A percentile compares a stretch with the other conserved stretches of the same genome.
phyloP scores from a whole-genome alignment of 2,113 vertebrate species.

The Corythoichthys haematopterus region DNA sequence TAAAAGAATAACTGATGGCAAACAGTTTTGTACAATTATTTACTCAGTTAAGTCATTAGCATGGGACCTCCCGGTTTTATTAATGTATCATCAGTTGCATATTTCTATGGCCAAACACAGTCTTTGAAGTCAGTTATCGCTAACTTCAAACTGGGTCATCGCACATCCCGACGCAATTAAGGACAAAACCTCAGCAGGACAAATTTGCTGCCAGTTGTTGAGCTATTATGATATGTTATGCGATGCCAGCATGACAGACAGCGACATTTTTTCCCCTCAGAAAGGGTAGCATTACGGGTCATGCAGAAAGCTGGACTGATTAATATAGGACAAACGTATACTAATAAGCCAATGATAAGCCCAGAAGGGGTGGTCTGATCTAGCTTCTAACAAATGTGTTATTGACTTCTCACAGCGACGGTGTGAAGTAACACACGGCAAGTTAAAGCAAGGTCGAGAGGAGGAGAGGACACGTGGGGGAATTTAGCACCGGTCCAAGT shows the following conservation, averaged over 20 bases:
- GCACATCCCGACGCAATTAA: slow-evolving; percentile 54
- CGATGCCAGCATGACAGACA: slow-evolving; percentile 23
- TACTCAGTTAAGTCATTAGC: slow-evolving; percentile 23
- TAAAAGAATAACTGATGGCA: slow-evolving; percentile 24
- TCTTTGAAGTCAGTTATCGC: slow-evolving; percentile 41
- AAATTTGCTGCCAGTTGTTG: slow-evolving; percentile 52
- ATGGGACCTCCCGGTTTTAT: slow-evolving; percentile 33
- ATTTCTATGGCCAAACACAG: slow-evolving; percentile 17
- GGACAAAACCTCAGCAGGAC: slow-evolving; percentile 49
- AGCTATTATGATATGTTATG: slow-evolving; percentile 34
- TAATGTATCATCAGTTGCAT: slow-evolving; percentile 43
- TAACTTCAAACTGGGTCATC: slow-evolving; percentile 60
- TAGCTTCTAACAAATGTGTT: slow-evolving; percentile 50
- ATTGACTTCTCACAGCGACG: slow-evolving; percentile 57
- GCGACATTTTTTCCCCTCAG: background rate
- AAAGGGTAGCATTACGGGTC: slow-evolving; percentile 41
- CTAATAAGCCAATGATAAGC: slow-evolving; percentile 66
- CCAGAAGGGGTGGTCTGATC: slow-evolving; percentile 22
- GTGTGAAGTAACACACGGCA: slow-evolving; percentile 32
- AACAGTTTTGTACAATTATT: slow-evolving; percentile 30
- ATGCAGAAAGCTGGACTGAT: slow-evolving; percentile 41
- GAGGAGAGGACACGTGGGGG: slow-evolving; percentile 21
- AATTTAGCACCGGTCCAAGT: slow-evolving; percentile 27
- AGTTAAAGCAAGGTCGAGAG: slow-evolving; percentile 17
- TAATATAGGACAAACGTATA: slow-evolving; percentile 62